A percentile compares a stretch with the other conserved stretches of the same genome.
Conservation (phyloP, 2,888 invertebrate species). For the Neoaliturus tenellus region DNA sequence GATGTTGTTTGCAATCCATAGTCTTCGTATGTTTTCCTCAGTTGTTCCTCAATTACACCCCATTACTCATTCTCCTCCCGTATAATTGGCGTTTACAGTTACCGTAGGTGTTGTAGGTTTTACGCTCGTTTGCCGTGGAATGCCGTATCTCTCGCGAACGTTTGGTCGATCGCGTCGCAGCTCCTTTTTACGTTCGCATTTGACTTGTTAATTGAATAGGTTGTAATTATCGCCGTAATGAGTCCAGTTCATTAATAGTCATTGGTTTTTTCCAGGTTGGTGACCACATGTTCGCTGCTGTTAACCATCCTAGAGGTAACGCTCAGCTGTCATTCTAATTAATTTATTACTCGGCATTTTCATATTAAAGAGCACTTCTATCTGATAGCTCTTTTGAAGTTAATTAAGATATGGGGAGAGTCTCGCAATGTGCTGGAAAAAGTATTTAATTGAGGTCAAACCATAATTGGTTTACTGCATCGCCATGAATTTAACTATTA, state of each 20-base stretch:
- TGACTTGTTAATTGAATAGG: slow-evolving; percentile 43
- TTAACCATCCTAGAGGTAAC: not conserved
- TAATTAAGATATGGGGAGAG: not conserved
- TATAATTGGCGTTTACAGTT: not conserved
- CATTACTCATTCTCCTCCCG: not conserved
- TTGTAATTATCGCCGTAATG: slow-evolving; percentile 31
- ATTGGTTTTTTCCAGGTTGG: slow-evolving; percentile 43
- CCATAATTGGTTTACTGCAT: no score
- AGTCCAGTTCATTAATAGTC: slow-evolving; percentile 43
- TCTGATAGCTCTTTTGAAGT: not conserved
- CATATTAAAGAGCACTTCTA: not conserved
- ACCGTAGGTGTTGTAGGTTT: not conserved
- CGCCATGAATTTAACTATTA: no score
- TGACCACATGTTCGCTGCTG: not conserved
- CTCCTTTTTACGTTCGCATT: not conserved
- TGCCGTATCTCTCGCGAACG: not conserved
- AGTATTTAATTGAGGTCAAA: not conserved
- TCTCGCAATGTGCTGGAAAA: not conserved
- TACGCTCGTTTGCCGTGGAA: not conserved
- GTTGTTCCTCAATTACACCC: not conserved
- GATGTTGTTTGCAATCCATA: no score
- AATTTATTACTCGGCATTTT: slow-evolving; percentile 8
- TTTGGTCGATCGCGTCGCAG: not conserved
- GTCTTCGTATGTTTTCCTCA: no score
- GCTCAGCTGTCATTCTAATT: slow-evolving; percentile 9